Evolutionary conservation across 2,113 vertebrate genomes (phyloP), one percentile per base, ranked within the genome.

Genomic region (Leucopsar rothschildi): DNA sequence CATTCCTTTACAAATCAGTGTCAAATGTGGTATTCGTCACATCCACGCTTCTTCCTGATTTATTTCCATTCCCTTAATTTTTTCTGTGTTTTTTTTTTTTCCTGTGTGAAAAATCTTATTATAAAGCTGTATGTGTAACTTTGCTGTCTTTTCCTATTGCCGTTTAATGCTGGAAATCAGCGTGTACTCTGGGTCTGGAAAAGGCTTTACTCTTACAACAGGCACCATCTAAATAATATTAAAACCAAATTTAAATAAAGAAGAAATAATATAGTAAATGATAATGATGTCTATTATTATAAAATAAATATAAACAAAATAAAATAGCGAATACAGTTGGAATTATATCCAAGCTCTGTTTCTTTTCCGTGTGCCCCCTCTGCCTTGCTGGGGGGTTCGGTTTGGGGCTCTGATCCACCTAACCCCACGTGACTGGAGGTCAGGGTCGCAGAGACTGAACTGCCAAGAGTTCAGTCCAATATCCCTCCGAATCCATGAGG

Each of bases 401-500:
- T 60, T 20, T 10, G 45, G 37, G 37, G 42, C 25, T 20, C 15
- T 5, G 31, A 24, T 37, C 12, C 45, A 29, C 44, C 19, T 7
- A 19, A 23, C 23, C 44, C 35, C 29, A 7, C 18, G 7, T 12
- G 31, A 2, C 37, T 4, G 17, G 22, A 5, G 33, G 49, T 6
- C 40, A 12, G 23, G 33, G 14, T 14, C 5, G 40, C 50, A 15
- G 15, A 15, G 10, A 6, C 29, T 1, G 69, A 28, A 0, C 10
- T 22, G 69, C 50, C 23, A 6, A 18, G 28, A 11, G 69, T 0
- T 28, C 5, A 27, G 25, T 5, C 4, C 50, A 27, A 15, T 24
- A 5, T 11, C 6, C 13, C 33, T 12, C 45, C 11, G 6, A 6
- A 16, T 1, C 17, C 4, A 1, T 0, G 31, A 25, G 40, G 24